Evolutionary conservation across 2,888 invertebrate genomes (phyloP).

Genomic region (Pollenia griseotomentosa): DNA sequence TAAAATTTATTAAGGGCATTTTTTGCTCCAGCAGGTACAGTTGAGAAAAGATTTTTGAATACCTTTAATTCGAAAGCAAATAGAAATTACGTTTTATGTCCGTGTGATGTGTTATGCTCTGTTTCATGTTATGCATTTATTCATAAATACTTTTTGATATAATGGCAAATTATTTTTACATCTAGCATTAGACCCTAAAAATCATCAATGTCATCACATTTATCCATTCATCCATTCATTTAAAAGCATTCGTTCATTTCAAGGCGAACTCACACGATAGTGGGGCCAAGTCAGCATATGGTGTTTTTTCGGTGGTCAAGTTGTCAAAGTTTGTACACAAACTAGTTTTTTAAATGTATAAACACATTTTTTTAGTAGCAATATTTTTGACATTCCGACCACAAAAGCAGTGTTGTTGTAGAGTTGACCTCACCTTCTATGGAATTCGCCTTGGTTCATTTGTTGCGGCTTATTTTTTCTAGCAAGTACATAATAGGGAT

Average conservation of each 20-base stretch:
- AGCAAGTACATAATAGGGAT: too few species aligned
- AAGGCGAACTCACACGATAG: too few species aligned
- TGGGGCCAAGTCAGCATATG: background rate
- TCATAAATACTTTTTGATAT: conserved; percentile 4
- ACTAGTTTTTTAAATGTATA: too few species aligned
- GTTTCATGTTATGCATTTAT: conserved; percentile 31
- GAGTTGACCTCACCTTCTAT: too few species aligned
- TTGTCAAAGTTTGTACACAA: background rate
- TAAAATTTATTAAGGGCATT: background rate
- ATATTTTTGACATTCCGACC: too few species aligned
- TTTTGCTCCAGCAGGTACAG: background rate
- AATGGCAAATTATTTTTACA: conserved; percentile 23
- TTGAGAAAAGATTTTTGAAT: background rate
- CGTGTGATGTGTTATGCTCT: conserved; percentile 43
- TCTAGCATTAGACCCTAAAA: background rate
- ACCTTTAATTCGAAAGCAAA: background rate
- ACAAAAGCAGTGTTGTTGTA: too few species aligned
- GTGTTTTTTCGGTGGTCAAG: background rate
- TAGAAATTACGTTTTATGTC: conserved; percentile 47
- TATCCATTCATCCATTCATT: conserved; percentile 1
- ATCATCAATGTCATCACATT: background rate
- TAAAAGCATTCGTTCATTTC: conserved; percentile 2
- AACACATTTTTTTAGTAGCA: too few species aligned
- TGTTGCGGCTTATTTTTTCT: too few species aligned
- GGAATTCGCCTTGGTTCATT: too few species aligned